phyloP scores from a whole-genome alignment of 2,113 vertebrate species.

The Circaetus cinerascens region DNA sequence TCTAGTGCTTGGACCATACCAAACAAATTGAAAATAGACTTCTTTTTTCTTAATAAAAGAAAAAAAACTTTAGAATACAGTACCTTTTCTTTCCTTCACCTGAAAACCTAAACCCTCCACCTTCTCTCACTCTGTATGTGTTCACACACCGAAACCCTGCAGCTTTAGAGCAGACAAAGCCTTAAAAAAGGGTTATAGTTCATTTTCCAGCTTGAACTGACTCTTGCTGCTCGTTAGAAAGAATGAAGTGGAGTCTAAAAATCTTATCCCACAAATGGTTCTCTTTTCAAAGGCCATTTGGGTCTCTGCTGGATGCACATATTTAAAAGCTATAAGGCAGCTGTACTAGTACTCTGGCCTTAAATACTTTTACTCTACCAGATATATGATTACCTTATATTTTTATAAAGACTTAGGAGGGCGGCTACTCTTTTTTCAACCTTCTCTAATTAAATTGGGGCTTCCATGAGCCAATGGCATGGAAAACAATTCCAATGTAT shows the following conservation, averaged over 20 bases:
- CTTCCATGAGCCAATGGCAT: too few species aligned
- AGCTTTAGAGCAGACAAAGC: background rate
- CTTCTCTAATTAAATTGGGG: too few species aligned
- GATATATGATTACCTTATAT: too few species aligned
- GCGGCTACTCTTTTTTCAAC: too few species aligned
- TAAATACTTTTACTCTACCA: too few species aligned
- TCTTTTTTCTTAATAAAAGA: background rate
- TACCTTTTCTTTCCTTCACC: background rate
- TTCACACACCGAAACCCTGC: background rate
- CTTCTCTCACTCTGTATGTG: background rate
- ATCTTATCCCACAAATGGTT: background rate
- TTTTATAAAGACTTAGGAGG: too few species aligned
- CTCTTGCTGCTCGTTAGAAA: background rate
- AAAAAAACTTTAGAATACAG: background rate
- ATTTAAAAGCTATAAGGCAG: slow-evolving; percentile 45
- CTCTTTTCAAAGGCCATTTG: slow-evolving; percentile 14
- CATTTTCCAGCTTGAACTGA: background rate
- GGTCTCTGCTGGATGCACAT: slow-evolving; percentile 18
- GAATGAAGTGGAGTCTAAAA: background rate
- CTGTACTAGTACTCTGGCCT: too few species aligned
- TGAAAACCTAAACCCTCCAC: background rate
- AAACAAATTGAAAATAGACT: background rate
- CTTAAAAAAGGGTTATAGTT: background rate
- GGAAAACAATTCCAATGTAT: too few species aligned
- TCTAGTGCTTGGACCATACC: background rate